phyloP scores from a whole-genome alignment of 2,797 vertebrate species.

The Rhinoraja longicauda region DNA sequence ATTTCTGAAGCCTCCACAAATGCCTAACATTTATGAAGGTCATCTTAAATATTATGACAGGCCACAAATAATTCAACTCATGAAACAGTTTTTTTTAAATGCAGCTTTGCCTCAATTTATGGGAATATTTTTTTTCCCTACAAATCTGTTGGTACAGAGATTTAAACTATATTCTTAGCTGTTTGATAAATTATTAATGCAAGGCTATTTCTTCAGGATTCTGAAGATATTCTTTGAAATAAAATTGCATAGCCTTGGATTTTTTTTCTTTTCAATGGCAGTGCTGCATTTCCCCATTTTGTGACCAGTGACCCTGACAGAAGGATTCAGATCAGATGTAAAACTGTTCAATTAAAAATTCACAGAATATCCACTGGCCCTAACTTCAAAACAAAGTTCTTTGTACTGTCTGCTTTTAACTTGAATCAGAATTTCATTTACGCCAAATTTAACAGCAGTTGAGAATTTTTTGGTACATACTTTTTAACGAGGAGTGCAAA shows the following conservation, averaged over 20 bases:
- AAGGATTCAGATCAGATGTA: not conserved
- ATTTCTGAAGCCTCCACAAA: not conserved
- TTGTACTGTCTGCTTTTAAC: not conserved
- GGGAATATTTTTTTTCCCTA: not conserved
- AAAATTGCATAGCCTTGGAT: not conserved
- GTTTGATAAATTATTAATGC: not conserved
- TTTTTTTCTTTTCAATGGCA: not conserved
- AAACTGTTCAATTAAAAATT: slow-evolving; percentile 4
- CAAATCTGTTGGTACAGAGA: not conserved
- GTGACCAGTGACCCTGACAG: not conserved
- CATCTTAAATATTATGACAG: not conserved
- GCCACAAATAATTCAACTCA: not conserved
- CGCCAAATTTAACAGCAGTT: too few species aligned
- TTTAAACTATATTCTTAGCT: not conserved
- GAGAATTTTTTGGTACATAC: not conserved
- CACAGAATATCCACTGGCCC: not conserved
- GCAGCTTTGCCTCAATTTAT: not conserved
- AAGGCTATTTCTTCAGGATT: not conserved
- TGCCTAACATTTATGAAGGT: not conserved
- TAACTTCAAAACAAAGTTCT: not conserved
- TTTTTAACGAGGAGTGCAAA: not conserved
- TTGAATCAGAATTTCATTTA: not conserved
- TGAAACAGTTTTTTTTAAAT: not conserved
- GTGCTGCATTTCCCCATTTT: slow-evolving; percentile 11
- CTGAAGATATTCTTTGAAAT: slow-evolving; percentile 13